phyloP scores from a whole-genome alignment of 2,113 vertebrate species.

The Daboia siamensis region DNA sequence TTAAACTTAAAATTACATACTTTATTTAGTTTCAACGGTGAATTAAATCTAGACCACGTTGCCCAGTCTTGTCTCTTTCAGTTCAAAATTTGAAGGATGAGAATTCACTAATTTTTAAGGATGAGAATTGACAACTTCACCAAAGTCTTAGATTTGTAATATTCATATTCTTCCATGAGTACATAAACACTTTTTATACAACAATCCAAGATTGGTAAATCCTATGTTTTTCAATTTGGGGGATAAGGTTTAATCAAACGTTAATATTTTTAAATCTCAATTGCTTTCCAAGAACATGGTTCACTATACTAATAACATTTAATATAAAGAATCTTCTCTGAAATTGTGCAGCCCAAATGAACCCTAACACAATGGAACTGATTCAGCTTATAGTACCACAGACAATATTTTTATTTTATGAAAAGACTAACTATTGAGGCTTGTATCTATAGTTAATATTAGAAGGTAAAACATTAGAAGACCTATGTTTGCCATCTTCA shows the following conservation, averaged over 20 bases:
- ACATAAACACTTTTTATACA: not conserved
- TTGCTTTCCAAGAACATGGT: not conserved
- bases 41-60: not conserved
- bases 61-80: not conserved
- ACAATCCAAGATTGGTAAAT: not conserved
- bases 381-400: not conserved
- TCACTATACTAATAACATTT: not conserved
- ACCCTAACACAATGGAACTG: not conserved
- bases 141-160: not conserved
- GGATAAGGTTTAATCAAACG: not conserved
- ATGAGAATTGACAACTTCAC: not conserved
- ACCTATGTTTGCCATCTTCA: constrained; percentile 1
- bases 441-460: constrained; percentile 20
- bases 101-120: not conserved
- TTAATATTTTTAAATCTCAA: not conserved
- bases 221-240: not conserved
- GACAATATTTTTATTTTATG: not conserved
- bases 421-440: not conserved
- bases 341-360: not conserved
- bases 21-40: not conserved
- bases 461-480: not conserved
- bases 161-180: not conserved
- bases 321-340: not conserved
- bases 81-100: not conserved
- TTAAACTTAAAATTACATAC: not conserved